A percentile compares a stretch with the other conserved stretches of the same genome.
Conservation (phyloP, 2,888 invertebrate species). For the Sycophila texana region DNA sequence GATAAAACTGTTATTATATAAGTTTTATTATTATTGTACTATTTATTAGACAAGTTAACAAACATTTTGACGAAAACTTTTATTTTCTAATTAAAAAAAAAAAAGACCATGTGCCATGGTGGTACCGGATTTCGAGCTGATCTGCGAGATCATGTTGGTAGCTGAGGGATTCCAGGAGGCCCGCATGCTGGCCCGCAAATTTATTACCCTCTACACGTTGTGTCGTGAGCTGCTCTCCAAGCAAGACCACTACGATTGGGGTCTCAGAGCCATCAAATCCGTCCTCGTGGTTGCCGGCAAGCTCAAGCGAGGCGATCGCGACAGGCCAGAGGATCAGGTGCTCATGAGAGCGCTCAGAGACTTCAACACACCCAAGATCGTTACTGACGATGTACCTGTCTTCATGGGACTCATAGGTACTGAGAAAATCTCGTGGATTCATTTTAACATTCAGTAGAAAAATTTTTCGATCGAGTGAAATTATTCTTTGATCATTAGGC, state of each 20-base stretch:
- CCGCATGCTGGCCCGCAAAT: slow-evolving; percentile 91
- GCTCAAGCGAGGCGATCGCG: slow-evolving; percentile 87
- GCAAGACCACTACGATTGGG: slow-evolving; percentile 98
- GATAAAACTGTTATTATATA: neutral
- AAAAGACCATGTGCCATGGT: slow-evolving; percentile 96
- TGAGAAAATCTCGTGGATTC: neutral
- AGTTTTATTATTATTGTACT: neutral
- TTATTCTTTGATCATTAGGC: slow-evolving; percentile 56
- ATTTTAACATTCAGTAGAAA: neutral
- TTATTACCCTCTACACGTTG: slow-evolving; percentile 93
- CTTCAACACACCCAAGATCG: slow-evolving; percentile 96
- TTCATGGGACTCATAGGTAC: slow-evolving; percentile 94
- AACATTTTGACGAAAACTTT: neutral
- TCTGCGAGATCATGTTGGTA: slow-evolving; percentile 97
- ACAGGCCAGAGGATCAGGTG: slow-evolving; percentile 92
- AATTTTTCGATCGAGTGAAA: neutral
- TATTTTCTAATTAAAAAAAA: neutral
- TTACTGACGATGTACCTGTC: slow-evolving; percentile 92
- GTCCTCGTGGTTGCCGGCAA: slow-evolving; percentile 96
- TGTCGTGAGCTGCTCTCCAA: slow-evolving; percentile 94
- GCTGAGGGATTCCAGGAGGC: slow-evolving; percentile 97
- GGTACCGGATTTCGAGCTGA: slow-evolving; percentile 96
- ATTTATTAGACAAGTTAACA: neutral
- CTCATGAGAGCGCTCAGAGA: slow-evolving; percentile 95
- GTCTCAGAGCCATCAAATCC: slow-evolving; percentile 95